phyloP scores from a whole-genome alignment of 92 coral and sea anemone genomes.

The Siderastrea radians region DNA sequence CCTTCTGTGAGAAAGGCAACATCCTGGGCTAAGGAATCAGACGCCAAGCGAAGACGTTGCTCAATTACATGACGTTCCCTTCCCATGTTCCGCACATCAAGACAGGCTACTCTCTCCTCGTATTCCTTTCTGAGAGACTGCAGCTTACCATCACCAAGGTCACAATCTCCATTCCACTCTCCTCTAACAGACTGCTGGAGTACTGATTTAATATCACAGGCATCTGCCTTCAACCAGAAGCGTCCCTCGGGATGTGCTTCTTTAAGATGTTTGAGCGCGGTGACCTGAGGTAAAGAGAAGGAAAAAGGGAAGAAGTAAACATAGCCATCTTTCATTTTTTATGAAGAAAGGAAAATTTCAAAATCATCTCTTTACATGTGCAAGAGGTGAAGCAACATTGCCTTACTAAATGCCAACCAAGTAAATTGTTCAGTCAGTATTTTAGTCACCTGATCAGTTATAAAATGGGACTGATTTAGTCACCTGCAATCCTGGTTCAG shows the following conservation, averaged over 20 bases:
- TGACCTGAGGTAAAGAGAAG: neutral
- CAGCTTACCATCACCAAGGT: constrained; percentile 18
- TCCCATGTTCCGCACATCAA: neutral
- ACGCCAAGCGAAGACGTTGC: too few species aligned
- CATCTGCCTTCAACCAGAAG: constrained; percentile 55
- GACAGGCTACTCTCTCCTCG: neutral
- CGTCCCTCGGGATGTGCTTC: constrained; percentile 45
- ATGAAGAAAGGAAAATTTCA: too few species aligned
- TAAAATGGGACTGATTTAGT: too few species aligned
- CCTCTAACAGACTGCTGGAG: constrained; percentile 36
- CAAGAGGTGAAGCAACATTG: too few species aligned
- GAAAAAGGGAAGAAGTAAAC: neutral
- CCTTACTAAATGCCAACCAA: too few species aligned
- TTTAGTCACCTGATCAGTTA: too few species aligned
- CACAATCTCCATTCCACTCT: constrained; percentile 28
- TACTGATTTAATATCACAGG: constrained; percentile 22
- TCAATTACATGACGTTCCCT: neutral
- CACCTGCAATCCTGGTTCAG: too few species aligned
- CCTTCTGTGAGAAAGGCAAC: too few species aligned
- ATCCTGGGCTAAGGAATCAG: too few species aligned
- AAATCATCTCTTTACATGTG: too few species aligned
- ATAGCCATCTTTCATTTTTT: too few species aligned
- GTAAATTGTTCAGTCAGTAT: too few species aligned
- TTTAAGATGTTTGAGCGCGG: constrained; percentile 4
- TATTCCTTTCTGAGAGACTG: constrained; percentile 1